phyloP scores from a whole-genome alignment of 2,888 invertebrate genomes.

The Rhyacophila evoluta region DNA sequence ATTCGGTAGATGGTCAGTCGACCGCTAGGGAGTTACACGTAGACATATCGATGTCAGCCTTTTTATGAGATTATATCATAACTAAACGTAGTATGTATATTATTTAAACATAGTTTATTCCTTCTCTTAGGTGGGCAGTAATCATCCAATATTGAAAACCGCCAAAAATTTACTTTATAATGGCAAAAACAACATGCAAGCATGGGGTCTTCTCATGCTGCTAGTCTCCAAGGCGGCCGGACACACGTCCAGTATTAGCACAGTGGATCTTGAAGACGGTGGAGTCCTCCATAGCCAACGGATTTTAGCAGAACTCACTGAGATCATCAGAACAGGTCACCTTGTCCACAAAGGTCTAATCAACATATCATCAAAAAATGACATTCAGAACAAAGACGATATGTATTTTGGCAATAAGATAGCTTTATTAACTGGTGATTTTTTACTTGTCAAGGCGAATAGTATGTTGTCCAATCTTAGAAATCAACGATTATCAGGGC shows the following conservation, averaged over 20 bases:
- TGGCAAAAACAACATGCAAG: constrained; percentile 86
- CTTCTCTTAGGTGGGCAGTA: constrained; percentile 75
- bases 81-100: too few species aligned
- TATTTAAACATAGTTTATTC: not conserved
- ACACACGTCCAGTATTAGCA: constrained; percentile 68
- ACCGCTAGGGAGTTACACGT: too few species aligned
- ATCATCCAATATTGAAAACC: constrained; percentile 88
- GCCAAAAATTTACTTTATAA: constrained; percentile 86
- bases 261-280: constrained; percentile 70
- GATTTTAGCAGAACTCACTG: constrained; percentile 77
- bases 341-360: constrained; percentile 79
- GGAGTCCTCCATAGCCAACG: constrained; percentile 73
- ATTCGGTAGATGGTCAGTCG: too few species aligned
- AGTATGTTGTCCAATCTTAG: constrained; percentile 80
- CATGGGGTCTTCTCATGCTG: constrained; percentile 86
- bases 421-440: constrained; percentile 87
- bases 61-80: too few species aligned
- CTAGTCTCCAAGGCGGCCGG: constrained; percentile 85
- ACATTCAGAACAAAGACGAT: constrained; percentile 72
- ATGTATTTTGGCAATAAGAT: constrained; percentile 91
- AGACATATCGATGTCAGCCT: too few species aligned
- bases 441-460: constrained; percentile 84
- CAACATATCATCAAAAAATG: constrained; percentile 66
- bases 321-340: constrained; percentile 90
- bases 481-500: constrained; percentile 80